A percentile compares a stretch with the other conserved stretches of the same genome.
Conservation (phyloP, 1,140 invertebrate species). For the Cecropterus lyciades region DNA sequence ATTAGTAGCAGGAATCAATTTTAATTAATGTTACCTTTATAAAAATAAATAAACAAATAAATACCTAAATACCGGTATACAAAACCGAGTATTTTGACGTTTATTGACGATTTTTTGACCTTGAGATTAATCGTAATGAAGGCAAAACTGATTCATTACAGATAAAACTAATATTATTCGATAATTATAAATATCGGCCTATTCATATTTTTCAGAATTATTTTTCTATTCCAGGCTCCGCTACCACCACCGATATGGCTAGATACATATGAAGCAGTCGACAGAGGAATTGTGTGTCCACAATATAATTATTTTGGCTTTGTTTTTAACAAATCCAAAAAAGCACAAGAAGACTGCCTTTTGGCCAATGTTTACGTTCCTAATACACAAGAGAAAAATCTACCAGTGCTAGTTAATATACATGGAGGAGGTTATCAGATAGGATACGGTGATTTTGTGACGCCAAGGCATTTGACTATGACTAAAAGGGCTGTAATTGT, state of each 20-base stretch:
- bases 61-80: no score
- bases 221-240: slow-evolving; percentile 17
- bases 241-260: slow-evolving; percentile 13
- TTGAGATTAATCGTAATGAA: no score
- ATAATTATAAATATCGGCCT: no score
- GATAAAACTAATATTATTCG: no score
- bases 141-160: no score
- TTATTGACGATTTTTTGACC: no score
- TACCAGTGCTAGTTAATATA: slow-evolving; percentile 60
- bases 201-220: no score
- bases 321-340: slow-evolving; percentile 5
- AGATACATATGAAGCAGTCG: slow-evolving; percentile 46
- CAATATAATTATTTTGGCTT: slow-evolving; percentile 38
- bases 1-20: no score
- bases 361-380: slow-evolving; percentile 63
- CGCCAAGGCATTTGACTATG: slow-evolving; percentile 33
- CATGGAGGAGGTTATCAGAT: slow-evolving; percentile 52
- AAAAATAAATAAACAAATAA: no score
- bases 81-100: no score
- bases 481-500: slow-evolving; percentile 42
- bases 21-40: no score
- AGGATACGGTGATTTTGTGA: slow-evolving; percentile 37
- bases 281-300: slow-evolving; percentile 53
- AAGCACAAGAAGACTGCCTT: slow-evolving; percentile 60
- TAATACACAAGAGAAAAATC: slow-evolving; percentile 51